Base-by-base conservation (phyloP, 2,797 vertebrate species). In the Acomys russatus region DNA sequence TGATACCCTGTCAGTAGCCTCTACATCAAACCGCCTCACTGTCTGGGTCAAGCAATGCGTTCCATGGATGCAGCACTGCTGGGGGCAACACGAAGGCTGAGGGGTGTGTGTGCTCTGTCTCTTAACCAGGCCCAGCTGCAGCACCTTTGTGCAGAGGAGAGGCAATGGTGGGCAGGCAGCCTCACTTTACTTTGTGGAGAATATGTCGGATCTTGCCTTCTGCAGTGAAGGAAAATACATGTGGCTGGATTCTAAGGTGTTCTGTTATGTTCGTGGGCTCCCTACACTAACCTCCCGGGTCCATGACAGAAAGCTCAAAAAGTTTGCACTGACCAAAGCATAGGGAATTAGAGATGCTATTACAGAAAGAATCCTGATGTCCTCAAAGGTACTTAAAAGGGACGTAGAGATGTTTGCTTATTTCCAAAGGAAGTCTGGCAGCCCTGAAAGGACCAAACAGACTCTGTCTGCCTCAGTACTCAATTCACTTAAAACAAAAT, bases 1-100 rank as follows among this genome's bases (percentile, higher is more conserved):
- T 96, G 96, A 94, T 91, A 94, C 95, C 82, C 83, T 96, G 96
- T 97, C 93, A 92, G 78, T 96, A 97, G 91, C 71, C 70, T 96
- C 78, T 90, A 56, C 56, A 94, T 97, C 90, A 96, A 91, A 92
- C 88, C 0, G 15, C 94, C 91, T 94, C 22, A 0, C 63, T 70
- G 92, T 97, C 74, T 84, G 88, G 93, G 94, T 96, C 88, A 97
- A 84, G 56, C 78, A 44, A 1, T 63, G 86, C 68, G 94, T 91
- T 94, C 80, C 87, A 54, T 12, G 91, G 89, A 94, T 51, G 33
- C 0, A 0, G 44, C 61, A 33, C 71, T 91, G 49, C 74, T 84
- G 30, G 44, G 82, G 54, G 82, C 74, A 68, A 73, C 0, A 0
- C 20, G 56, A 95, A 76, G 94, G 73, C 86, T 56, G 79, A 90